Evolutionary conservation across 2,797 vertebrate species (phyloP).

Genomic region (Epinephelus awoara): DNA sequence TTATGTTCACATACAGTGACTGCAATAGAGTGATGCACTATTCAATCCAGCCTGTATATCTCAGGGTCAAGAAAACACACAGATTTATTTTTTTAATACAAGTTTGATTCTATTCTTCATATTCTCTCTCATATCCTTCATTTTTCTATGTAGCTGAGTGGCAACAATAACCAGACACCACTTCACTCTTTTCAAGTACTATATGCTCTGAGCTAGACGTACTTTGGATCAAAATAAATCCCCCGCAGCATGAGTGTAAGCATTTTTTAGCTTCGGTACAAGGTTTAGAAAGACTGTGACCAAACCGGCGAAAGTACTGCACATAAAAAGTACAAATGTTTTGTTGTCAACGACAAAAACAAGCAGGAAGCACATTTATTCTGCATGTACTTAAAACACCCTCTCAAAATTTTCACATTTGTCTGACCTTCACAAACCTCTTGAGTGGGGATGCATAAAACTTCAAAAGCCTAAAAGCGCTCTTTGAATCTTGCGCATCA

Average conservation of each 20-base stretch:
- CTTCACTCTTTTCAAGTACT: constrained; percentile 11
- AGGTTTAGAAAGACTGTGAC: constrained; percentile 26
- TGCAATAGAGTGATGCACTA: background rate
- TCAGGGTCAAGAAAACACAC: background rate
- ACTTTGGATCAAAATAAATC: constrained; percentile 47
- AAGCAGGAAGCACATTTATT: constrained; percentile 11
- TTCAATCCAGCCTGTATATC: background rate
- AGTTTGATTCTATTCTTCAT: constrained; percentile 2
- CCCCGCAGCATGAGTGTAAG: constrained; percentile 19
- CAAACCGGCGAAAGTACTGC: constrained; percentile 12
- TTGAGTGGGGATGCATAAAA: constrained; percentile 18
- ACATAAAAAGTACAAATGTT: background rate
- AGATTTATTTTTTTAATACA: too few species aligned
- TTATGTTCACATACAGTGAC: background rate
- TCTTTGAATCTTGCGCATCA: constrained; percentile 27
- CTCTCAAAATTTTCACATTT: background rate
- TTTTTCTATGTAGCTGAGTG: constrained; percentile 2
- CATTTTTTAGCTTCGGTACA: constrained; percentile 27
- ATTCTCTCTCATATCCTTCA: background rate
- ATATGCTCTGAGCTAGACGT: background rate
- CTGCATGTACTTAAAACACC: constrained; percentile 1
- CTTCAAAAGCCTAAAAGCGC: constrained; percentile 27
- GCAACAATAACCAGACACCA: constrained; percentile 27
- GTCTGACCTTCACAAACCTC: constrained; percentile 10
- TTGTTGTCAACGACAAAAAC: constrained; percentile 2